phyloP scores from a whole-genome alignment of 2,113 vertebrate species.

The Benitochromis conjunctus region DNA sequence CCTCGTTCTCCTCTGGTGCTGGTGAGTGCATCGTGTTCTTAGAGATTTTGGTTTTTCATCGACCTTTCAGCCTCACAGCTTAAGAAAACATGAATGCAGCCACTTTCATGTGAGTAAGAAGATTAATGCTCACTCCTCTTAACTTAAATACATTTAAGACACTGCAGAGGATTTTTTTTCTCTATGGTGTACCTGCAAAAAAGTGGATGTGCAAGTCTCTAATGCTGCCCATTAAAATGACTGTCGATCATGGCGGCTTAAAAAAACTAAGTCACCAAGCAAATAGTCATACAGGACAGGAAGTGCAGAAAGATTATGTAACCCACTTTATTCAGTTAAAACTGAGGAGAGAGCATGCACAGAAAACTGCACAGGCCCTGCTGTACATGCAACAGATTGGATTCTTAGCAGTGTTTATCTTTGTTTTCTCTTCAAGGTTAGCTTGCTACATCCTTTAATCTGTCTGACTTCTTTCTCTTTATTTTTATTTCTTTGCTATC shows the following conservation, averaged over 20 bases:
- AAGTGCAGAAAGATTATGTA: background rate
- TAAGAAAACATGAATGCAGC: background rate
- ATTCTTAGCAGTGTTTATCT: background rate
- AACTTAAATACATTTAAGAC: background rate
- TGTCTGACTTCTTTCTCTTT: background rate
- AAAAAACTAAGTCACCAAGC: background rate
- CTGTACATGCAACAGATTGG: background rate
- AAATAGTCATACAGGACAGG: background rate
- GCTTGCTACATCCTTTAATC: background rate
- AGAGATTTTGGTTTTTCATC: background rate
- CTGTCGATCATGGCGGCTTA: background rate
- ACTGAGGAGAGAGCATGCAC: background rate
- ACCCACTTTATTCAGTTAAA: background rate
- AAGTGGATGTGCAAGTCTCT: background rate
- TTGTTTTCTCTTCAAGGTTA: background rate
- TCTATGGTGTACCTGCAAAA: background rate
- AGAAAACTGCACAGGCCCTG: background rate
- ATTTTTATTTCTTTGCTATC: background rate
- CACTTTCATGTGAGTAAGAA: background rate
- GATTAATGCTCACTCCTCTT: background rate
- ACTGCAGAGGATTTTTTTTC: background rate
- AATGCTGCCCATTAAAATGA: background rate
- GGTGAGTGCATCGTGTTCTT: fast-evolving
- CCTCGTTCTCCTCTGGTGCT: background rate
- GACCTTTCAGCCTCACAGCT: background rate